Evolutionary conservation across 2,797 vertebrate species (phyloP), one percentile per base, ranked within the genome.

Genomic region (Malurus splendens): DNA sequence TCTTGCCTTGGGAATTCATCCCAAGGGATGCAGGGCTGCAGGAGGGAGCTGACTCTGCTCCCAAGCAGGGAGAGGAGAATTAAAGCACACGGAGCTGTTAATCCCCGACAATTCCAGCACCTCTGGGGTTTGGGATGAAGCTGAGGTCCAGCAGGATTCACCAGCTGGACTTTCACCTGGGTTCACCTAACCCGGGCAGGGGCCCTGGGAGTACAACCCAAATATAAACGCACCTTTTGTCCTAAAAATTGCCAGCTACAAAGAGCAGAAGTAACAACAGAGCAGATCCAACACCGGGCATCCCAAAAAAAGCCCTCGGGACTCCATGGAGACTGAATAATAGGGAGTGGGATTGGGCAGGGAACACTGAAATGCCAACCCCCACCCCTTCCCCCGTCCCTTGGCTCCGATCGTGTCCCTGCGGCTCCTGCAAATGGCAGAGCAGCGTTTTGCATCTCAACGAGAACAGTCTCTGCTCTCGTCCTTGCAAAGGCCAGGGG

Each of bases 401-500:
- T 33, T 14, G 73, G 90, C 79, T 68, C 72, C 8, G 44, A 3
- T 51, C 56, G 0, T 0, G 8, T 32, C 90, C 75, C 78, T 5
- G 23, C 36, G 47, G 80, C 86, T 60, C 73, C 89, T 71, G 86
- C 39, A 93, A 92, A 93, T 56, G 86, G 79, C 93, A 94, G 25
- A 15, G 2, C 15, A 59, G 57, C 3, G 38, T 22, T 89, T 5
- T 85, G 91, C 85, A 82, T 82, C 67, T 38, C 51, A 79, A 62
- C 60, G 1, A 11, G 32, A 45, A 3, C 1, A 1, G 7, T 7
- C 57, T 45, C 87, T 2, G 8, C 59, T n/a, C 84, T 2, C 60
- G 8, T 28, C 38, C 60, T 70, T 9, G 60, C 60, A 51, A 27
- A 79, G 68, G 71, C 36, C 73, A 8, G 5, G 60, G 44, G 60